Evolutionary conservation across 2,113 vertebrate species (phyloP).

Genomic region (Rafetus swinhoei): DNA sequence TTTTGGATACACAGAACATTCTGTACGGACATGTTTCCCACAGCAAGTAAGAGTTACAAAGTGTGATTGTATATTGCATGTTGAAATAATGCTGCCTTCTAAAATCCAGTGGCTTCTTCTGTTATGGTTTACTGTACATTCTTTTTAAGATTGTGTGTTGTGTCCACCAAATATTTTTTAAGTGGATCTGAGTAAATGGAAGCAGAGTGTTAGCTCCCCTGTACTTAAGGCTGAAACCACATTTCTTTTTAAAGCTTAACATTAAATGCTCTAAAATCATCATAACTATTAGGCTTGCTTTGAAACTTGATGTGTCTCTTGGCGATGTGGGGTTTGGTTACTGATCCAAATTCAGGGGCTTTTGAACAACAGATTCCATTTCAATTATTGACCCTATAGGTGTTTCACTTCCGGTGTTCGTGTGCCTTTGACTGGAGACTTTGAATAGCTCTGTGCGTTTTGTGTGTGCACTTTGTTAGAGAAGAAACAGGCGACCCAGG

Average conservation of each 20-base stretch:
- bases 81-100: accelerated
- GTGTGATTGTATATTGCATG: accelerated
- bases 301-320: background rate
- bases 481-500: too few species aligned
- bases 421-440: background rate
- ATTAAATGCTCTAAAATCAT: background rate
- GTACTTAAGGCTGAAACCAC: background rate
- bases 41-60: conserved; percentile 84
- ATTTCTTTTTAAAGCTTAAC: background rate
- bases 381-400: background rate
- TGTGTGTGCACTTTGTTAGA: background rate
- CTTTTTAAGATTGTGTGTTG: accelerated
- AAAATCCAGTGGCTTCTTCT: accelerated
- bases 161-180: accelerated
- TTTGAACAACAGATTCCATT: background rate
- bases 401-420: background rate
- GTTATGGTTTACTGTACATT: accelerated
- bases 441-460: background rate
- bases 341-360: background rate
- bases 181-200: accelerated
- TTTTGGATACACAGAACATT: conserved; percentile 96
- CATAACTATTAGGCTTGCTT: background rate
- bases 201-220: background rate
- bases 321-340: background rate
- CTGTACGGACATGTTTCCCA: conserved; percentile 91